Evolutionary conservation across 2,888 invertebrate species (phyloP).

Genomic region (Caenorhabditis wallacei): DNA sequence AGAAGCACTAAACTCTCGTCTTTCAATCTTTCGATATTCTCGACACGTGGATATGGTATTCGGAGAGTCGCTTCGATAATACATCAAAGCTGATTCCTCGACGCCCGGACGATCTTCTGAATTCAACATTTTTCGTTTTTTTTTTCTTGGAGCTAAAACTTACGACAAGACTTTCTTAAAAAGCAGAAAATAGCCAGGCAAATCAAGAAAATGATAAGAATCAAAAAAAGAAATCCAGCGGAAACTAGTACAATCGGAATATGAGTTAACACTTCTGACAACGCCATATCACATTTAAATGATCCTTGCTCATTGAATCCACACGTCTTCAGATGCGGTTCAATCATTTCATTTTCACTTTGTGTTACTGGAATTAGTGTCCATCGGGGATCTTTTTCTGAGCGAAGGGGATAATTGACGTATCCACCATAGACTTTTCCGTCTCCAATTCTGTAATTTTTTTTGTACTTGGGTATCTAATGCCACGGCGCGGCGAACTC

Average conservation of each 20-base stretch:
- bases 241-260: conserved; percentile 65
- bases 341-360: conserved; percentile 75
- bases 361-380: conserved; percentile 73
- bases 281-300: conserved; percentile 75
- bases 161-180: conserved; percentile 64
- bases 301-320: conserved; percentile 75
- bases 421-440: conserved; percentile 78
- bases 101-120: conserved; percentile 59
- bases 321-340: conserved; percentile 73
- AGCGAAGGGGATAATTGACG: conserved; percentile 76
- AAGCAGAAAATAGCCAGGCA: conserved; percentile 61
- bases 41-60: conserved; percentile 68
- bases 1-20: conserved; percentile 69
- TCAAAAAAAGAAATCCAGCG: conserved; percentile 55
- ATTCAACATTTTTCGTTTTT: not conserved
- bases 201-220: conserved; percentile 54
- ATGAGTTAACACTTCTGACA: conserved; percentile 66
- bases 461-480: no score
- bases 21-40: conserved; percentile 69
- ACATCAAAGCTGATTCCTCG: conserved; percentile 69
- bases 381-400: conserved; percentile 73
- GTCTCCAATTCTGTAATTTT: conserved; percentile 77
- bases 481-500: no score
- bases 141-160: not conserved
- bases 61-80: conserved; percentile 70